These are phyloP conservation scores for Cyanistes caeruleus DNA, from an alignment of 2,113 vertebrate species.

Conservation along the genomic window DNA sequence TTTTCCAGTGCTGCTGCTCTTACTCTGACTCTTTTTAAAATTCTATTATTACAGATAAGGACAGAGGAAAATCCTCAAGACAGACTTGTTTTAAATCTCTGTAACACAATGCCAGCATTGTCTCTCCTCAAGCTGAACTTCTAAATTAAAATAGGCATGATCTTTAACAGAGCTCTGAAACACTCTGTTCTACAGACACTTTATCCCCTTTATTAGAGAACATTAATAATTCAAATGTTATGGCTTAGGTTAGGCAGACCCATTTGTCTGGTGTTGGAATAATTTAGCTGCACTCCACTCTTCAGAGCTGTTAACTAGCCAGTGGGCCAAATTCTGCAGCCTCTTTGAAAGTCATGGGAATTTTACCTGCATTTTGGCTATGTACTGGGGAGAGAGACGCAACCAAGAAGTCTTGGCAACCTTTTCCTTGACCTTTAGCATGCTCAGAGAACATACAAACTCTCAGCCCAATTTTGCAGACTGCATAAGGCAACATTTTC, in stretches of 20 bases:
- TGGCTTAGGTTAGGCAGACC: slow-evolving; percentile 56
- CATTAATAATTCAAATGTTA: slow-evolving; percentile 74
- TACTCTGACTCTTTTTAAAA: slow-evolving; percentile 59
- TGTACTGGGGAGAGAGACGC: rapidly evolving
- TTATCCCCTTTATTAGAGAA: slow-evolving; percentile 69
- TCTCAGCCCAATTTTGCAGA: not conserved
- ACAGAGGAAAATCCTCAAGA: slow-evolving; percentile 77
- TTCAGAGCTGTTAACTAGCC: slow-evolving; percentile 9
- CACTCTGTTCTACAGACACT: slow-evolving; percentile 64
- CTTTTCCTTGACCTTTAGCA: not conserved
- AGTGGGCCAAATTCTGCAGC: not conserved
- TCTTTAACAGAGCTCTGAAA: slow-evolving; percentile 73
- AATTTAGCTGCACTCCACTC: slow-evolving; percentile 15
- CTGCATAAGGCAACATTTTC: not conserved
- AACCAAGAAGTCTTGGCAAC: not conserved
- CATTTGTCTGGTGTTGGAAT: slow-evolving; percentile 53
- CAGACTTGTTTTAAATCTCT: slow-evolving; percentile 76
- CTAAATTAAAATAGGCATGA: slow-evolving; percentile 78
- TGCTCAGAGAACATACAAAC: not conserved
- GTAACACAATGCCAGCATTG: slow-evolving; percentile 77
- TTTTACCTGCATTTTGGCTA: slow-evolving; percentile 11
- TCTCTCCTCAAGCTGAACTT: slow-evolving; percentile 73
- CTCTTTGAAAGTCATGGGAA: not conserved
- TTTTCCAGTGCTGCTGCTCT: slow-evolving; percentile 78
- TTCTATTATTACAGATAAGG: slow-evolving; percentile 82